phyloP scores from a whole-genome alignment of 2,888 invertebrate genomes.

The Athalia rosae region DNA sequence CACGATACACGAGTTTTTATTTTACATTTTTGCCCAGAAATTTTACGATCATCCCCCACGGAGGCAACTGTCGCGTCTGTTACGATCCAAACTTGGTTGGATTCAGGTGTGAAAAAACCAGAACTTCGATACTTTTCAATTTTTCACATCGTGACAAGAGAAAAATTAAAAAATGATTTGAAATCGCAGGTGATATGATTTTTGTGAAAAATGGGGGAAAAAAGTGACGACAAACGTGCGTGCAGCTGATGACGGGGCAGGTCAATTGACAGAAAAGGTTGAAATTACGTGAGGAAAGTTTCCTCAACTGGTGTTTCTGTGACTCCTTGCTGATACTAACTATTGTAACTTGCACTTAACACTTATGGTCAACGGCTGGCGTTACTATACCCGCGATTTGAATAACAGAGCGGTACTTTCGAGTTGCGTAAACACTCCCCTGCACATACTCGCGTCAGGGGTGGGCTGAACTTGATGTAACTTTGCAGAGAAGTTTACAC shows the following conservation, averaged over 20 bases:
- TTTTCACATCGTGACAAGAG: too few relatives aligned
- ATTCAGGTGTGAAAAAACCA: too few relatives aligned
- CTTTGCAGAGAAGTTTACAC: too few relatives aligned
- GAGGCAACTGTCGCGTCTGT: too few relatives aligned
- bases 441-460: too few relatives aligned
- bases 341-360: background rate
- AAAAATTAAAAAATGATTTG: too few relatives aligned
- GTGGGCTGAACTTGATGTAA: too few relatives aligned
- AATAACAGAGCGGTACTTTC: constrained; percentile 7
- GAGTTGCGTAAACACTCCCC: background rate
- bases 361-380: constrained; percentile 1
- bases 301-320: background rate
- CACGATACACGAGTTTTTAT: too few relatives aligned
- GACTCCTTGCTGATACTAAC: background rate
- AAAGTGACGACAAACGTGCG: background rate
- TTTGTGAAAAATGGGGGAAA: background rate
- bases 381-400: background rate
- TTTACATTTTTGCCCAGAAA: too few relatives aligned
- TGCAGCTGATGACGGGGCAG: constrained; percentile 2
- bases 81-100: too few relatives aligned
- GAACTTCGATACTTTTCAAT: too few relatives aligned
- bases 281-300: constrained; percentile 5
- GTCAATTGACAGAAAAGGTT: constrained; percentile 33
- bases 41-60: too few relatives aligned
- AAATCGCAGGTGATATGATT: background rate